A percentile compares a stretch with the other conserved stretches of the same genome.
phyloP scores from a whole-genome alignment of 2,113 vertebrate genomes.

The Prionailurus bengalensis region DNA sequence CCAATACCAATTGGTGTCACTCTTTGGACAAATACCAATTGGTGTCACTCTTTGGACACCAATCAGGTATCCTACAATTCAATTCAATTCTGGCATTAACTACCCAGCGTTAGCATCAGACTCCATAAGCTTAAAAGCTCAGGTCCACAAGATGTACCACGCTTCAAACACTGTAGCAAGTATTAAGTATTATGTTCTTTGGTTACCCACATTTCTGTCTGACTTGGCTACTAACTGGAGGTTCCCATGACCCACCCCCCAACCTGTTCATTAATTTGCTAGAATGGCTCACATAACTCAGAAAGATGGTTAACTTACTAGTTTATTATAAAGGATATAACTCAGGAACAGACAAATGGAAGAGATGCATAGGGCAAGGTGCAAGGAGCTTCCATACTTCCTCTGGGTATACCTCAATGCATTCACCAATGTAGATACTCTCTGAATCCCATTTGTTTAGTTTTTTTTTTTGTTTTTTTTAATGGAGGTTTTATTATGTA shows the following conservation, averaged over 20 bases:
- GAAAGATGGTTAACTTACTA: neutral
- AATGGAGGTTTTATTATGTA: neutral
- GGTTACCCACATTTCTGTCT: neutral
- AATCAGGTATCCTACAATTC: neutral
- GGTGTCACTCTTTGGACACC: neutral
- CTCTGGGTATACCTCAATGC: neutral
- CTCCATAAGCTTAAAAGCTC: neutral
- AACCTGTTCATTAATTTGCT: neutral
- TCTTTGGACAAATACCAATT: neutral
- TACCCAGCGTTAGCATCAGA: neutral
- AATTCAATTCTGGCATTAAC: neutral
- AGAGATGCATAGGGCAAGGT: neutral
- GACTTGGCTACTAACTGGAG: neutral
- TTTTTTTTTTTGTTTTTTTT: neutral
- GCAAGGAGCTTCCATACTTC: rapidly evolving
- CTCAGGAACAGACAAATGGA: neutral
- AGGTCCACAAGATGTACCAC: too few relatives aligned
- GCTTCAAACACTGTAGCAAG: neutral
- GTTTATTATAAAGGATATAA: neutral
- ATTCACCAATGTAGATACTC: neutral
- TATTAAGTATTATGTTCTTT: neutral
- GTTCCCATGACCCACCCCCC: neutral
- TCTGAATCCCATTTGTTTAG: neutral
- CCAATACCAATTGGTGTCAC: too few relatives aligned
- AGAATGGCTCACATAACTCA: neutral